phyloP scores from a whole-genome alignment of 2,113 vertebrate species.

The Podarcis muralis region DNA sequence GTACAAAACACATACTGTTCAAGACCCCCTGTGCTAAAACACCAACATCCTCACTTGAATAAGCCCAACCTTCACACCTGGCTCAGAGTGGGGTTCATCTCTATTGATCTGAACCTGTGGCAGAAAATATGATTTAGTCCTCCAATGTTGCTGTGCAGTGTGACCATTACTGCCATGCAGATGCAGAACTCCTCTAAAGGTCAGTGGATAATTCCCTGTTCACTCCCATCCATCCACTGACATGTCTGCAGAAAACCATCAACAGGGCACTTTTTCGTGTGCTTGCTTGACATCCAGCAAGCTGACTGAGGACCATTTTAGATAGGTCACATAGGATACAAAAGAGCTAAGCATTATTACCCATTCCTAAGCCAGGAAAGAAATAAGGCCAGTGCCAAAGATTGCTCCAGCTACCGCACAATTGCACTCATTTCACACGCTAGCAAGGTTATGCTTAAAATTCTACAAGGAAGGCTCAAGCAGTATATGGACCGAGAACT shows the following conservation, averaged over 20 bases:
- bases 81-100: not conserved
- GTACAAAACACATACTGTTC: not conserved
- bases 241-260: not conserved
- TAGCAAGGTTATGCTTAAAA: too few species aligned
- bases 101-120: not conserved
- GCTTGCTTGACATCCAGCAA: not conserved
- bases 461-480: too few species aligned
- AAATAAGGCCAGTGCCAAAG: too few species aligned
- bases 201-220: slow-evolving; percentile 21
- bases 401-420: too few species aligned
- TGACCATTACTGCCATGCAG: not conserved
- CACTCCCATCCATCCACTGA: slow-evolving; percentile 9
- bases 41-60: not conserved
- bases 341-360: not conserved
- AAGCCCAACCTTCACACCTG: not conserved
- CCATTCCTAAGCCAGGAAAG: not conserved
- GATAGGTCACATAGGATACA: not conserved
- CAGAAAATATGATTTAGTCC: not conserved
- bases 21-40: not conserved
- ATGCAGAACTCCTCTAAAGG: slow-evolving; percentile 12
- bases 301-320: not conserved
- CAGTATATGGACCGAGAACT: too few species aligned
- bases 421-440: too few species aligned
- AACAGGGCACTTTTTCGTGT: not conserved
- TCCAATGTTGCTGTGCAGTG: not conserved